phyloP scores from a whole-genome alignment of 2,888 invertebrate species.

The Morinoia aosen region DNA sequence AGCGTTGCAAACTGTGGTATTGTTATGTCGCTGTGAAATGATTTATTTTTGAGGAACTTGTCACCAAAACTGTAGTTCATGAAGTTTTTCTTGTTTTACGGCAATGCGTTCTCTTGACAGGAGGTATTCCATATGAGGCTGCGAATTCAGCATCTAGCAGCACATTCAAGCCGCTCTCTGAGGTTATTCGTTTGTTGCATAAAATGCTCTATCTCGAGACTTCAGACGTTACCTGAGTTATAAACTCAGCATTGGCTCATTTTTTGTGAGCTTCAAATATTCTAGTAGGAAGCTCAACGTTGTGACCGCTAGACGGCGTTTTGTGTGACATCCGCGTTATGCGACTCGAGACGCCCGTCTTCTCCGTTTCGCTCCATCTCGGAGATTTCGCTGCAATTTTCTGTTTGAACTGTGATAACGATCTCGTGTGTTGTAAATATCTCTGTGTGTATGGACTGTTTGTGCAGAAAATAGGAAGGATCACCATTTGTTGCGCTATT shows the following conservation, averaged over 20 bases:
- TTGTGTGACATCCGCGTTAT: not conserved
- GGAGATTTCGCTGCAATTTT: not conserved
- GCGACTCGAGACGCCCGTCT: too few relatives aligned
- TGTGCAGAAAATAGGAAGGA: not conserved
- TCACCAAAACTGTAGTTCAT: too few relatives aligned
- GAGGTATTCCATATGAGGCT: too few relatives aligned
- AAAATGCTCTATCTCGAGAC: too few relatives aligned
- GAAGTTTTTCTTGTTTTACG: too few relatives aligned
- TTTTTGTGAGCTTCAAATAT: not conserved
- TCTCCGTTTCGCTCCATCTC: not conserved
- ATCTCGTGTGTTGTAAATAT: not conserved
- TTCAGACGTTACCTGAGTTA: not conserved
- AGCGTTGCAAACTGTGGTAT: too few relatives aligned
- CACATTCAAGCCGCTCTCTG: too few relatives aligned
- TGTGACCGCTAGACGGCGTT: not conserved
- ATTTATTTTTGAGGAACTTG: too few relatives aligned
- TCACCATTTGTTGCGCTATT: not conserved
- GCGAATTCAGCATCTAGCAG: too few relatives aligned
- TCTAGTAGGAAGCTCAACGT: not conserved
- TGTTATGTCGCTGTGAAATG: too few relatives aligned
- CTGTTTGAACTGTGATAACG: not conserved
- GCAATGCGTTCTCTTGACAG: too few relatives aligned
- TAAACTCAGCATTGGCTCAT: not conserved
- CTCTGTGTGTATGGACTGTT: not conserved
- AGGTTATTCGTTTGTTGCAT: too few relatives aligned